Evolutionary conservation across 2,113 vertebrate species (phyloP).

Genomic region (human): GRCh38 chr6:31894501-31895000

Average conservation of each 20-base stretch:
- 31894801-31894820: not conserved
- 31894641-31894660: not conserved
- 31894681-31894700: not conserved
- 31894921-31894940: not conserved
- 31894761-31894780: not conserved
- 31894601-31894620: not conserved
- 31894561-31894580: accelerated
- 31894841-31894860: not conserved
- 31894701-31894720: not conserved
- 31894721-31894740: not conserved
- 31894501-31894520: no score
- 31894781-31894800: not conserved
- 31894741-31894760: not conserved
- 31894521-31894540: no score
- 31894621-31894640: not conserved
- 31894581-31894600: not conserved
- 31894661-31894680: not conserved
- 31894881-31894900: not conserved
- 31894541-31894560: no score
- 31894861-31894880: not conserved
- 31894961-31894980: not conserved
- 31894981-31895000: not conserved
- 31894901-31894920: not conserved
- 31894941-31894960: not conserved
- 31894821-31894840: not conserved